Conservation (phyloP, 2,797 vertebrate species). For the Clarias platycephalus region DNA sequence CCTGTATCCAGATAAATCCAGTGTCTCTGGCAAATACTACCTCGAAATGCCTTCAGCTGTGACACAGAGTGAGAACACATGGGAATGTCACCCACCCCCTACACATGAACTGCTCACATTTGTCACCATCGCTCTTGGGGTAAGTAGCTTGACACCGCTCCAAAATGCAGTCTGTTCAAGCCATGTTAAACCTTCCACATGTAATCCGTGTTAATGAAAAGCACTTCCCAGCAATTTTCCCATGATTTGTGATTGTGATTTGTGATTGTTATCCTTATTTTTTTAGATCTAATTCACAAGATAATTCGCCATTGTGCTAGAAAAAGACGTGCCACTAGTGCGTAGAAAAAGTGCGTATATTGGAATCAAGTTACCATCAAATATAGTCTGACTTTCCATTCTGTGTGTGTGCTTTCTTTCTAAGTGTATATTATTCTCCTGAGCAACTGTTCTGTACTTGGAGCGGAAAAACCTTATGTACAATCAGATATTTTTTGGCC, state of each 20-base stretch:
- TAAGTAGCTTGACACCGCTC: slow-evolving; percentile 57
- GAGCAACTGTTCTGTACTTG: background rate
- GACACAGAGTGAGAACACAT: slow-evolving; percentile 43
- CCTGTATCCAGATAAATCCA: slow-evolving; percentile 72
- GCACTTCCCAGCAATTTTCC: slow-evolving; percentile 60
- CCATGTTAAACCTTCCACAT: slow-evolving; percentile 50
- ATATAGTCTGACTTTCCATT: slow-evolving; percentile 60
- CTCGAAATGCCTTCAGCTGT: slow-evolving; percentile 59
- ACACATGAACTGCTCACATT: slow-evolving; percentile 61
- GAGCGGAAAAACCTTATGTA: background rate
- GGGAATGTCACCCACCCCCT: slow-evolving; percentile 61
- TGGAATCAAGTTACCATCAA: slow-evolving; percentile 62
- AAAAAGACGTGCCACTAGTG: background rate
- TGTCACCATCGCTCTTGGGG: slow-evolving; percentile 69
- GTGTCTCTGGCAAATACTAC: slow-evolving; percentile 65
- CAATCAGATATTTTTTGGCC: background rate
- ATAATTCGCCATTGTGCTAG: slow-evolving; percentile 31
- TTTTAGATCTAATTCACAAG: slow-evolving; percentile 57
- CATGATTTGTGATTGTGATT: slow-evolving; percentile 48
- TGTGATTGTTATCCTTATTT: slow-evolving; percentile 34
- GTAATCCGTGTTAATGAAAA: slow-evolving; percentile 63
- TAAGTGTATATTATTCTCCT: background rate
- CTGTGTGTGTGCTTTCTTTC: slow-evolving; percentile 57
- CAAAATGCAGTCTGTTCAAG: slow-evolving; percentile 52
- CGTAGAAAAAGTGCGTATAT: background rate